Base-by-base conservation (phyloP, 2,888 invertebrate species). In the Hyposoter didymator region DNA sequence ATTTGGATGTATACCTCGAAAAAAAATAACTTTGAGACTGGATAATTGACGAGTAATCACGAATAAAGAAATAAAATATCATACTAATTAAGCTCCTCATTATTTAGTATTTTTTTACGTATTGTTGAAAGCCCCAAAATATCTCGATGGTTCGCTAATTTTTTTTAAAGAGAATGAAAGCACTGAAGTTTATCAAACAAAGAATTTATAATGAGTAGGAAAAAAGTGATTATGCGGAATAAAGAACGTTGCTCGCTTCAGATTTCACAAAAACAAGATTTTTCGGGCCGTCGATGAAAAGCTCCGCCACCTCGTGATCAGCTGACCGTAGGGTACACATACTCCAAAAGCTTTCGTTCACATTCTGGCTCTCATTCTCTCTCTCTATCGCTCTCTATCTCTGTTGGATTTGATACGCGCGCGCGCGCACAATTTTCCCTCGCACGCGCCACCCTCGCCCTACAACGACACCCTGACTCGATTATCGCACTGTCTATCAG, bases 401-500 rank as follows among this genome's bases (percentile, higher is more conserved):
- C 69, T 22, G 45, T 62, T 28, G 28, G 55, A 79, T 72, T 49
- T 49, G 55, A 74, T 59, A 74, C 74, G 73, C 52, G 82, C 70
- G 85, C 82, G 79, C 70, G 82, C 82, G 35, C 35, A 81, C 82
- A 69, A 64, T 59, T 52, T 74, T 74, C 67, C 64, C 83, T 73
- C 83, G 76, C 52, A 67, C 84, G 81, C 59, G 67, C 78, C 75
- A 72, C 72, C 70, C 69, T 67, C 81, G 47, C 69, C 17, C 66
- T 47, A 45, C 62, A 43, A 55, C 78, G 75, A 76, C 76, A 72
- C 76, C 75, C 75, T 49, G 73, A 59, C 80, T 85, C 80, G 85
- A 85, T 85, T 85, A 81, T 85, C 82, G 75, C 69, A 81, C 72
- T 73, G 85, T 80, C 85, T 82, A 69, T 73, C 83, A 52, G 72